Evolutionary conservation across 1,140 invertebrate genomes (phyloP), one percentile per base, ranked within the genome.

Genomic region (Drosophila nigromelanica): DNA sequence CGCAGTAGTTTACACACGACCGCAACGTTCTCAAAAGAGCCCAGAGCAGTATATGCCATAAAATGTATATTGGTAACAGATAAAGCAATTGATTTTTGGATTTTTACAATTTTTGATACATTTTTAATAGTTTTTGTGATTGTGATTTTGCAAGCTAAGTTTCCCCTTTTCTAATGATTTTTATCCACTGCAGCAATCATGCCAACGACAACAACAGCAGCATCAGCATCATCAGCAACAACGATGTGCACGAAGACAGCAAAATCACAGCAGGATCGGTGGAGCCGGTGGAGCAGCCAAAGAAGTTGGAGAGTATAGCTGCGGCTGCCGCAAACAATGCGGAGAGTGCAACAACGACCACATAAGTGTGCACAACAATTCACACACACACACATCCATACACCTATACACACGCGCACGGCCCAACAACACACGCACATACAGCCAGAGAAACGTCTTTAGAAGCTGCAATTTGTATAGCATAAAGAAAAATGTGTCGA

Each of bases 331-430:
- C 78, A 73, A 81, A 80, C 37, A 75, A 63, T 66, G 62, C 90
- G 18, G 87, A 90, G 55, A 78, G 76, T 70, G 54, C 82, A 70
- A 64, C 89, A 64, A 89, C 80, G 56, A 81, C 77, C 50, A 76
- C 87, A 80, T 90, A 90, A 78, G 69, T 76, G 55, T 75, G 61
- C 15, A 24, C 56, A 35, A 24, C 21, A 35, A 55, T 42, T 39
- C 48, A 18, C 27, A 58, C 8, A 62, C 56, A 14, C 15, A 24
- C 48, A 35, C 35, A 62, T 42, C 54, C 42, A 39, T 52, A 62
- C 47, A 59, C 48, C 59, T 43, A 63, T n/a, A 40, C 50, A 21
- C 33, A 21, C 15, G 35, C 40, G 39, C 58, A 33, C 62, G 14
- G 43, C 8, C 43, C 1, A 35, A 35, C 8, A 11, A 55, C 40